These are phyloP conservation scores for Sternarchorhynchus goeldii DNA, from an alignment of 2,797 vertebrate genomes.

Conservation along the genomic window DNA sequence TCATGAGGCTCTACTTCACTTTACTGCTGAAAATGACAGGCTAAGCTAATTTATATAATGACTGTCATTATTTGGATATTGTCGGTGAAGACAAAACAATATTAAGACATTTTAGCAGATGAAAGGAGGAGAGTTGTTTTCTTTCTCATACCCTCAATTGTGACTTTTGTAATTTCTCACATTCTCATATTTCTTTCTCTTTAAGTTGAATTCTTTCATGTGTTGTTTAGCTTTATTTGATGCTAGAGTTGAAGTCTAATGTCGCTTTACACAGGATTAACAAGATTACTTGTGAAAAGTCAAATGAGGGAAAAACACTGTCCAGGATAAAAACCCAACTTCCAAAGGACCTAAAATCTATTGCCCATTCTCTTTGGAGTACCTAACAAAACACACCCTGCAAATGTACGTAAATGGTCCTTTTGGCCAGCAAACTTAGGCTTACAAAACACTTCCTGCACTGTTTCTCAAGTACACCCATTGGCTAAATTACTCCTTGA, in stretches of 20 bases:
- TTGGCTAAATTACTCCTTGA: constrained; percentile 61
- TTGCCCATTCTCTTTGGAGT: constrained; percentile 25
- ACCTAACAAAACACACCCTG: constrained; percentile 18
- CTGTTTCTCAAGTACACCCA: constrained; percentile 46
- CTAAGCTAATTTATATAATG: constrained; percentile 63
- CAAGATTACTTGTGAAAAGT: constrained; percentile 23
- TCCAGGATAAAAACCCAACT: background rate
- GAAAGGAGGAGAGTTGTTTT: background rate
- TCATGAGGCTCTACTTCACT: background rate
- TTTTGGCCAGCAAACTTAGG: constrained; percentile 7
- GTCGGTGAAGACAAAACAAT: constrained; percentile 35
- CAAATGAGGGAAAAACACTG: constrained; percentile 18
- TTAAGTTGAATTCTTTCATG: no score
- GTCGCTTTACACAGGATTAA: constrained; percentile 22
- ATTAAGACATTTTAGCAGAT: background rate
- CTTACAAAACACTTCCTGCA: constrained; percentile 19
- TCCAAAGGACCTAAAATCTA: constrained; percentile 4
- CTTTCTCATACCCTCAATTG: background rate
- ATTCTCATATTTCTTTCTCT: background rate
- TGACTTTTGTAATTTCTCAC: background rate
- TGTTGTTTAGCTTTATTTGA: background rate
- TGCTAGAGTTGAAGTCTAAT: background rate
- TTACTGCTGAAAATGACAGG: constrained; percentile 50
- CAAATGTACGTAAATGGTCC: constrained; percentile 35
- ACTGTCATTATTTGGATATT: constrained; percentile 57